Percentiles rank a stretch among this genome's conserved stretches.
Conservation (phyloP, 2,797 vertebrate species). For the Aselliscus stoliczkanus region DNA sequence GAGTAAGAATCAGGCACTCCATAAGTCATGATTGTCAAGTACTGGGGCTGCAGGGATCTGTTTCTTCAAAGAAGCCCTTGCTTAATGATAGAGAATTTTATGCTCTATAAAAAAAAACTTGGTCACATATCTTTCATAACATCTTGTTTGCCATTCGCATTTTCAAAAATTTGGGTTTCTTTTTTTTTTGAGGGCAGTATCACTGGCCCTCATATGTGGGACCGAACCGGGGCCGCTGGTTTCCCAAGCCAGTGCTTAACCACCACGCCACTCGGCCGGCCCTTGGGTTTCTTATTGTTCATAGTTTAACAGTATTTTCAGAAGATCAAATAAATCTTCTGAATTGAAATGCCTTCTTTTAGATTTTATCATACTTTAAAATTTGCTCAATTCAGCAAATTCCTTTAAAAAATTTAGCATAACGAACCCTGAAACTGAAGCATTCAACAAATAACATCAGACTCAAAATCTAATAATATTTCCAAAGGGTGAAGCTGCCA, state of each 20-base stretch:
- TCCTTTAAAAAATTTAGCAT: slow-evolving; percentile 22
- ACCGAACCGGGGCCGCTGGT: too few relatives aligned
- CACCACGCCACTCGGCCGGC: too few relatives aligned
- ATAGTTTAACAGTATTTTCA: slow-evolving; percentile 37
- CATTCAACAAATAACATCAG: slow-evolving; percentile 38
- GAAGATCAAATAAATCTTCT: slow-evolving; percentile 7
- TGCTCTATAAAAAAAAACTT: not conserved
- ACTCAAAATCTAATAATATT: slow-evolving; percentile 31
- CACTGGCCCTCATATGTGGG: too few relatives aligned
- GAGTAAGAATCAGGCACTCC: not conserved
- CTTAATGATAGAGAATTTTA: not conserved
- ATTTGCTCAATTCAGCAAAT: slow-evolving; percentile 26
- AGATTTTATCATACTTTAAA: slow-evolving; percentile 25
- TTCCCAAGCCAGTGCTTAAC: too few relatives aligned
- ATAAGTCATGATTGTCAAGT: not conserved
- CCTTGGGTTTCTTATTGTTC: not conserved
- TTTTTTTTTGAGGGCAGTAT: too few relatives aligned
- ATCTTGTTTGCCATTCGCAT: not conserved
- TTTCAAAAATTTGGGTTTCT: not conserved
- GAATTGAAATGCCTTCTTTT: not conserved
- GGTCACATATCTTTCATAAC: not conserved
- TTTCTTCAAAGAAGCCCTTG: not conserved
- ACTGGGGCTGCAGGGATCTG: not conserved
- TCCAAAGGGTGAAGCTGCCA: slow-evolving; percentile 13
- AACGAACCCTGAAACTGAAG: slow-evolving; percentile 36